Conservation (phyloP, 2,797 vertebrate genomes). For the Hozukius guyotensis region DNA sequence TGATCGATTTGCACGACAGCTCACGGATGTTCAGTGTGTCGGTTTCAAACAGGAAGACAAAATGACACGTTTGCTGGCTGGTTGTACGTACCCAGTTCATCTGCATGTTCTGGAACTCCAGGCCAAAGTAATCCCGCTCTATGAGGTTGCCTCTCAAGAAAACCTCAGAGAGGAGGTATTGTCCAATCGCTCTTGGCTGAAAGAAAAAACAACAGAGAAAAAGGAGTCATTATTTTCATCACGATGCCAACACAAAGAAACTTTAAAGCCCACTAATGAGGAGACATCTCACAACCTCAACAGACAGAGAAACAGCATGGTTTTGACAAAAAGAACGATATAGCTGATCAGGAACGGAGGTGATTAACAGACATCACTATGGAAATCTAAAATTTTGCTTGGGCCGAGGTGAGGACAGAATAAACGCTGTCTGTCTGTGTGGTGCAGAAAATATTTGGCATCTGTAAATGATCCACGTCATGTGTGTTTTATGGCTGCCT, state of each 20-base stretch:
- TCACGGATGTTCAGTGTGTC: not conserved
- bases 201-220: conserved; percentile 37
- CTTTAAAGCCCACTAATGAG: not conserved
- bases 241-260: conserved; percentile 11
- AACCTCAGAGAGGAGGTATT: conserved; percentile 86
- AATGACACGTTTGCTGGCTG: not conserved
- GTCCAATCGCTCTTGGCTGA: conserved; percentile 88
- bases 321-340: not conserved
- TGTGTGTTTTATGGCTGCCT: conserved; percentile 37
- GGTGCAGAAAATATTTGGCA: conserved; percentile 41
- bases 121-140: conserved; percentile 96
- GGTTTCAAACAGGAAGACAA: not conserved
- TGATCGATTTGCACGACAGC: not conserved
- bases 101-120: conserved; percentile 94
- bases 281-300: not conserved
- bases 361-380: not conserved
- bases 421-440: conserved; percentile 12
- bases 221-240: conserved; percentile 22
- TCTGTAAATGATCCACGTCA: conserved; percentile 57
- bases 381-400: not conserved
- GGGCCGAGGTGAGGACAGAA: not conserved
- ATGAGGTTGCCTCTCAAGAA: conserved; percentile 92
- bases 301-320: not conserved
- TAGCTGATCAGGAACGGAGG: not conserved
- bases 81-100: conserved; percentile 90